Percentiles rank a stretch among this genome's conserved stretches.
Conservation (phyloP, 1,140 invertebrate genomes). For the Penaeus chinensis region DNA sequence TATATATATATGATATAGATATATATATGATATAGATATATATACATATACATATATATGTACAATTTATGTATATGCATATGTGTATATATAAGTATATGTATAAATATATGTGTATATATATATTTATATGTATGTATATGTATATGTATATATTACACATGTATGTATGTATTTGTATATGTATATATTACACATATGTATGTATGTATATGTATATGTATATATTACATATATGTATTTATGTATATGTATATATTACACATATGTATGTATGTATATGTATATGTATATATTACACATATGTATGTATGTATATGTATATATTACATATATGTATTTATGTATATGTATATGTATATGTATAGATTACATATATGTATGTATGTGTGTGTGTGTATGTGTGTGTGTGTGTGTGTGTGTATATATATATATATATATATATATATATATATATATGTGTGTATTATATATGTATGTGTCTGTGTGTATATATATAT, state of each 20-base stretch:
- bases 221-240: neutral
- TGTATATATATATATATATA: conserved; percentile 11
- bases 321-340: no score
- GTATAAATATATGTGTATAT: neutral
- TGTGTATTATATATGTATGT: no score
- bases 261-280: no score
- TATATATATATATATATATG: conserved; percentile 16
- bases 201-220: no score
- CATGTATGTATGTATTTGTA: no score
- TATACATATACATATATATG: conserved; percentile 24
- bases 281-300: no score
- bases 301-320: no score
- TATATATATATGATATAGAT: neutral
- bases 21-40: neutral
- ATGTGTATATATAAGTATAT: neutral
- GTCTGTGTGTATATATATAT: no score
- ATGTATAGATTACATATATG: conserved; percentile 15
- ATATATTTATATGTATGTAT: neutral
- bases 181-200: no score
- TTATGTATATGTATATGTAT: neutral
- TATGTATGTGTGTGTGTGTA: neutral
- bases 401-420: conserved; percentile 21
- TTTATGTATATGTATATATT: neutral
- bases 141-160: neutral
- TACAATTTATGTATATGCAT: neutral